Evolutionary conservation across 2,888 invertebrate species (phyloP).

Genomic region (Caenorhabditis panamensis): DNA sequence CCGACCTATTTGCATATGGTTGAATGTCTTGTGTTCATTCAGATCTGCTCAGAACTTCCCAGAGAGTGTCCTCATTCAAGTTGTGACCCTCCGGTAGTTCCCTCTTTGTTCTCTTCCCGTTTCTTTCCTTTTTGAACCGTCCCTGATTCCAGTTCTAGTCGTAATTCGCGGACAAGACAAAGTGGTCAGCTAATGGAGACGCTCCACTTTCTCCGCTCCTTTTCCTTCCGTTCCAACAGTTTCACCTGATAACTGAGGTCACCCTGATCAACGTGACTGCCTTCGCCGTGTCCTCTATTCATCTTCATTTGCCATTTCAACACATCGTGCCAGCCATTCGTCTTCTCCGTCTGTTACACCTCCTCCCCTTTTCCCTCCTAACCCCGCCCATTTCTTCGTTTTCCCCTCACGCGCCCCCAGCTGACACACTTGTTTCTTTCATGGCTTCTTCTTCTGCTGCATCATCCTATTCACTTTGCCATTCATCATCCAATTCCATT

Average conservation of each 20-base stretch:
- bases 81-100: not conserved
- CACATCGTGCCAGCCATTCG: constrained; percentile 2
- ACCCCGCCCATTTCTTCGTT: constrained; percentile 24
- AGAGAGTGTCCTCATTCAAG: too few relatives aligned
- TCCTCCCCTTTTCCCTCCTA: constrained; percentile 12
- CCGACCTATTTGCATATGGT: not conserved
- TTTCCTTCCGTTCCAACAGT: too few relatives aligned
- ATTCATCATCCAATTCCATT: constrained; percentile 22
- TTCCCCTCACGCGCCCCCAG: constrained; percentile 22
- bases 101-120: constrained; percentile 19
- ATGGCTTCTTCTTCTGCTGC: not conserved
- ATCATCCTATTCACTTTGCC: too few relatives aligned
- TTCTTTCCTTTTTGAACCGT: constrained; percentile 1
- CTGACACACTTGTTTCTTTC: constrained; percentile 47
- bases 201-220: not conserved
- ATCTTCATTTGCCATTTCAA: constrained; percentile 20
- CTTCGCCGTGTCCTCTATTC: not conserved
- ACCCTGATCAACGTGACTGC: not conserved
- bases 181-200: constrained; percentile 8
- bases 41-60: too few relatives aligned
- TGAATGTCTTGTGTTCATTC: too few relatives aligned
- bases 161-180: constrained; percentile 21
- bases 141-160: too few relatives aligned
- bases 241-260: constrained; percentile 11
- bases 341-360: constrained; percentile 28